These are phyloP conservation scores for Burhinus oedicnemus DNA, from an alignment of 2,113 vertebrate genomes.

Conservation along the genomic window DNA sequence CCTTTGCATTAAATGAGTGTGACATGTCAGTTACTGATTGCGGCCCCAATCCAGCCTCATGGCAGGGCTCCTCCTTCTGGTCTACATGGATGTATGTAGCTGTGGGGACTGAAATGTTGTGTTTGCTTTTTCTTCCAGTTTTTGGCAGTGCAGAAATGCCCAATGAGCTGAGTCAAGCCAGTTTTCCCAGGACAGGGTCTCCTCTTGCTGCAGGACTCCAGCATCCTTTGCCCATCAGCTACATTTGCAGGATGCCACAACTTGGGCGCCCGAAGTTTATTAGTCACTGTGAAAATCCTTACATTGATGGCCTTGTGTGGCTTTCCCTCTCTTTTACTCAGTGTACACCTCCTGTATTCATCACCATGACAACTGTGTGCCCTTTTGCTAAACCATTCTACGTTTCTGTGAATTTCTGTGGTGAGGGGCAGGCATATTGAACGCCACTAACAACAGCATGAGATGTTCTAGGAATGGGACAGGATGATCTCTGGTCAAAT, in stretches of 20 bases:
- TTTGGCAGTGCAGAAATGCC: not conserved
- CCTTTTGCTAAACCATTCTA: not conserved
- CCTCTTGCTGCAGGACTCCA: not conserved
- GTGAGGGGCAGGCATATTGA: not conserved
- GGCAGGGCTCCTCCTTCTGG: not conserved
- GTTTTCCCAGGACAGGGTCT: not conserved
- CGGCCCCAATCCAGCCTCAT: not conserved
- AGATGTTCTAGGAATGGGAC: not conserved
- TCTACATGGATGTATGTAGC: not conserved
- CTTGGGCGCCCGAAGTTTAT: not conserved
- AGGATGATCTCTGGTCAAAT: not conserved
- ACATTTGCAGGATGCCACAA: not conserved
- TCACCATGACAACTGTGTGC: slow-evolving; percentile 13
- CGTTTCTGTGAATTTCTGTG: not conserved
- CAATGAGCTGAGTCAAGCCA: not conserved
- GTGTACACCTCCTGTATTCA: not conserved
- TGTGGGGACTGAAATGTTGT: not conserved
- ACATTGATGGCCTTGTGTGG: not conserved
- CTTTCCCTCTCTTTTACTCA: not conserved
- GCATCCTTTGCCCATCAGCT: not conserved
- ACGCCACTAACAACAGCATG: not conserved
- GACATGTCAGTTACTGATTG: not conserved
- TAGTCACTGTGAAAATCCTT: not conserved
- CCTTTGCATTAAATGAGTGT: not conserved
- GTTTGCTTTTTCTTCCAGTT: not conserved